Conservation (phyloP, 1,140 invertebrate species). For the Lutraria rhynchaena region DNA sequence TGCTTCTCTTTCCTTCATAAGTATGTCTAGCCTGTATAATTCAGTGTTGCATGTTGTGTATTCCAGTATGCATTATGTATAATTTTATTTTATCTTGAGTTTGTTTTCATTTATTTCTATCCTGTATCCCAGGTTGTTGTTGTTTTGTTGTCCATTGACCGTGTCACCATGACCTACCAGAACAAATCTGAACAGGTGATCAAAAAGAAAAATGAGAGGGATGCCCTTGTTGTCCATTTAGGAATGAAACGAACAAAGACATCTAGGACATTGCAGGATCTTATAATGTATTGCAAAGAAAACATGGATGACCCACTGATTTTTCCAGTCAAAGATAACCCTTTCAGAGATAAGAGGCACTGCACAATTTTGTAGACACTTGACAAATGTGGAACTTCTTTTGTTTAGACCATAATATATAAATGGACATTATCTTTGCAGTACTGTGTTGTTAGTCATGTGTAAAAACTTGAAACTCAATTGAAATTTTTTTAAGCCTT, state of each 20-base stretch:
- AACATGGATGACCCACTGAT: conserved; percentile 60
- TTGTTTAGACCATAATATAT: too few species aligned
- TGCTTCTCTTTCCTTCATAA: too few species aligned
- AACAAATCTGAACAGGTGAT: conserved; percentile 54
- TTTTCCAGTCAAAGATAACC: conserved; percentile 62
- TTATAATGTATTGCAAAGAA: conserved; percentile 51
- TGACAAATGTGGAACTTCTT: background rate
- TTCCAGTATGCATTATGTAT: too few species aligned
- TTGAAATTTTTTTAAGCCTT: too few species aligned
- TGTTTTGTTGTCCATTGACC: background rate
- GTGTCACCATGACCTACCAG: conserved; percentile 49
- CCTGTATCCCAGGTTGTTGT: conserved; percentile 15
- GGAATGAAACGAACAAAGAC: conserved; percentile 41
- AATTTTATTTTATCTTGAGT: background rate
- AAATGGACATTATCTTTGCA: background rate
- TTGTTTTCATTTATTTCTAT: conserved; percentile 33
- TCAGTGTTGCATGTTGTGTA: conserved; percentile 8
- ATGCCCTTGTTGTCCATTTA: conserved; percentile 16
- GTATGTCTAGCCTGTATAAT: too few species aligned
- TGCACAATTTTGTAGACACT: conserved; percentile 57
- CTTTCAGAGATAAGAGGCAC: conserved; percentile 60
- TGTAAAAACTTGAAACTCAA: too few species aligned
- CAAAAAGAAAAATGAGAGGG: conserved; percentile 53
- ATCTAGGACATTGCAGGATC: conserved; percentile 50
- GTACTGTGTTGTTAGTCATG: too few species aligned